Evolutionary conservation across 2,888 invertebrate genomes (phyloP).

Genomic region (Chrysodeixis includens): DNA sequence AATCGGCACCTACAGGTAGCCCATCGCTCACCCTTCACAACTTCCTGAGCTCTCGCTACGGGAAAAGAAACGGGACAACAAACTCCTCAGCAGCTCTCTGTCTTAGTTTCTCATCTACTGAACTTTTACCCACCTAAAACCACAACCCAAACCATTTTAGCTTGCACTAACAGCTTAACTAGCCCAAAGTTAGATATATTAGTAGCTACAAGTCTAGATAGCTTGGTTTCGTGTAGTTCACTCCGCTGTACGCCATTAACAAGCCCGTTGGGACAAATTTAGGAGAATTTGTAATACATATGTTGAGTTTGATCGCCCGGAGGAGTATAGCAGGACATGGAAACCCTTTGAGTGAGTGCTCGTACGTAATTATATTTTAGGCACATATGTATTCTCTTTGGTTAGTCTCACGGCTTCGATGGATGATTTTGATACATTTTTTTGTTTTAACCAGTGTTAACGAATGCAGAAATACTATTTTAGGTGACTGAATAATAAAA

Average conservation of each 20-base stretch:
- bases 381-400: too few relatives aligned
- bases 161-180: neutral
- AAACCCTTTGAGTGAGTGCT: neutral
- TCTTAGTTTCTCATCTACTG: neutral
- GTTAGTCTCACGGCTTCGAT: too few relatives aligned
- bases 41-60: too few relatives aligned
- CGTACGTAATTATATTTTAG: too few relatives aligned
- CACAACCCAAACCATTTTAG: neutral
- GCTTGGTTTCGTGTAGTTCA: neutral
- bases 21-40: too few relatives aligned
- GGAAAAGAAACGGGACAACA: too few relatives aligned
- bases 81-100: too few relatives aligned
- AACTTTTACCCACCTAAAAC: neutral
- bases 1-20: too few relatives aligned
- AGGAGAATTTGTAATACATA: conserved; percentile 1
- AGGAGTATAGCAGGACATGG: neutral
- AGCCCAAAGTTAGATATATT: neutral
- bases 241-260: neutral
- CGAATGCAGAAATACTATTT: too few relatives aligned
- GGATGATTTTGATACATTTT: too few relatives aligned
- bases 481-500: too few relatives aligned
- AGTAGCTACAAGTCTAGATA: neutral
- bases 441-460: too few relatives aligned
- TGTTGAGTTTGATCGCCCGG: conserved; percentile 4
- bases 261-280: neutral